Conservation (phyloP, 2,797 vertebrate species). For the Alfaro cultratus region DNA sequence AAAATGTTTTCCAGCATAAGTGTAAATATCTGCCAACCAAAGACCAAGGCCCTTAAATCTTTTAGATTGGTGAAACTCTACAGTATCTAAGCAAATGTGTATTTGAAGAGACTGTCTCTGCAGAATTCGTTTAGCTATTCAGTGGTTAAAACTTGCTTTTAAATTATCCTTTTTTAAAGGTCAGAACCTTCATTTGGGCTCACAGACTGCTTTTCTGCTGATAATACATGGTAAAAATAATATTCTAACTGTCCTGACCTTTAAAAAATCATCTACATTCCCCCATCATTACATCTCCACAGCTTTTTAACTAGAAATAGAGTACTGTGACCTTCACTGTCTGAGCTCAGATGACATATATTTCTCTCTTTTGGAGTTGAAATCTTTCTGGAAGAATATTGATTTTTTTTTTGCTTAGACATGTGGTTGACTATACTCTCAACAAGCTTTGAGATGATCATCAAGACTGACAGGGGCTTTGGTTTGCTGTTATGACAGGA, state of each 20-base stretch:
- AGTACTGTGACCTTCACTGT: slow-evolving; percentile 52
- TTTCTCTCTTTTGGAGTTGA: slow-evolving; percentile 35
- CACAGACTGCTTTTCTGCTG: slow-evolving; percentile 31
- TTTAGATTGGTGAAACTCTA: background rate
- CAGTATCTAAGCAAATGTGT: slow-evolving; percentile 12
- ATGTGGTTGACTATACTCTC: slow-evolving; percentile 8
- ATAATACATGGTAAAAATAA: slow-evolving; percentile 40
- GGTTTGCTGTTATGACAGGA: background rate
- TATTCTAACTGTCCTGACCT: slow-evolving; percentile 57
- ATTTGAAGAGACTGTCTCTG: background rate
- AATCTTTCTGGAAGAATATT: slow-evolving; percentile 51
- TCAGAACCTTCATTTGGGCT: slow-evolving; percentile 32
- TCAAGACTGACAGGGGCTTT: slow-evolving; percentile 29
- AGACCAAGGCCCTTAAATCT: background rate
- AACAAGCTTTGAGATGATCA: slow-evolving; percentile 40
- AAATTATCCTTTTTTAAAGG: slow-evolving; percentile 37
- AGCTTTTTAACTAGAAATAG: slow-evolving; percentile 21
- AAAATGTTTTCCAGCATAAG: slow-evolving; percentile 9
- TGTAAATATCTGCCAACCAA: slow-evolving; percentile 23
- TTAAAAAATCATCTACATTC: slow-evolving; percentile 31
- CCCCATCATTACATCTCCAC: slow-evolving; percentile 15
- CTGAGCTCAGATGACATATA: slow-evolving; percentile 38
- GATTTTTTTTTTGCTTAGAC: slow-evolving; percentile 48
- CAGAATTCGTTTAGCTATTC: slow-evolving; percentile 13
- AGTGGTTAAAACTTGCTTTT: slow-evolving; percentile 7